Percentiles rank a stretch among this genome's conserved stretches.
phyloP scores from a whole-genome alignment of 2,888 invertebrate genomes.

The Pristionchus arcanus region DNA sequence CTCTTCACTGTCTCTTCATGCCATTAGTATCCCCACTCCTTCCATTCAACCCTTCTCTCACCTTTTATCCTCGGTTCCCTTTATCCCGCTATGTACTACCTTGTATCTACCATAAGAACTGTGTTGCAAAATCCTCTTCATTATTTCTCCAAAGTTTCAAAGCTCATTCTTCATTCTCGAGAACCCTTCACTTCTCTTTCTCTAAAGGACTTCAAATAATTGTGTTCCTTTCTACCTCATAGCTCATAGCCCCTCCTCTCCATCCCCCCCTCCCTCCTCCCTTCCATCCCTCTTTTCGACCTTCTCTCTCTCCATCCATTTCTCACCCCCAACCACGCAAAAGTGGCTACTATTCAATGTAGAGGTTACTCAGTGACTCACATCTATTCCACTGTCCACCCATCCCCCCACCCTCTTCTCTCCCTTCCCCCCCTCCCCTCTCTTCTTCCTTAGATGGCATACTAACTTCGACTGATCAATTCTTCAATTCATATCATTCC shows the following conservation, averaged over 20 bases:
- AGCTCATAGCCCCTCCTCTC: conserved; percentile 29
- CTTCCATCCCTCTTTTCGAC: neutral
- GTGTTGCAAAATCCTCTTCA: neutral
- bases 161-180: neutral
- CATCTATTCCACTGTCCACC: conserved; percentile 10
- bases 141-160: no score
- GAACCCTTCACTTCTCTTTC: conserved; percentile 3
- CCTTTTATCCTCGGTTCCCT: neutral
- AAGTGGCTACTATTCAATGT: conserved; percentile 51
- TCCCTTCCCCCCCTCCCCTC: neutral
- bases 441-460: conserved; percentile 14
- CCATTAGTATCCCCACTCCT: neutral
- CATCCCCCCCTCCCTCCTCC: conserved; percentile 2
- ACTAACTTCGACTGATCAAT: neutral
- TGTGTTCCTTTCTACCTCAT: conserved; percentile 41
- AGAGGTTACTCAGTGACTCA: conserved; percentile 41
- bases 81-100: neutral
- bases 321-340: conserved; percentile 34
- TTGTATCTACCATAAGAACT: neutral
- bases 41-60: neutral
- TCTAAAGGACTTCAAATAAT: conserved; percentile 1
- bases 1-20: neutral
- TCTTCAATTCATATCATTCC: neutral
- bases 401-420: neutral
- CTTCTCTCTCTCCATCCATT: conserved; percentile 14